These are phyloP conservation scores for Lasiurus borealis DNA, from an alignment of 2,113 vertebrate genomes.

Conservation along the genomic window DNA sequence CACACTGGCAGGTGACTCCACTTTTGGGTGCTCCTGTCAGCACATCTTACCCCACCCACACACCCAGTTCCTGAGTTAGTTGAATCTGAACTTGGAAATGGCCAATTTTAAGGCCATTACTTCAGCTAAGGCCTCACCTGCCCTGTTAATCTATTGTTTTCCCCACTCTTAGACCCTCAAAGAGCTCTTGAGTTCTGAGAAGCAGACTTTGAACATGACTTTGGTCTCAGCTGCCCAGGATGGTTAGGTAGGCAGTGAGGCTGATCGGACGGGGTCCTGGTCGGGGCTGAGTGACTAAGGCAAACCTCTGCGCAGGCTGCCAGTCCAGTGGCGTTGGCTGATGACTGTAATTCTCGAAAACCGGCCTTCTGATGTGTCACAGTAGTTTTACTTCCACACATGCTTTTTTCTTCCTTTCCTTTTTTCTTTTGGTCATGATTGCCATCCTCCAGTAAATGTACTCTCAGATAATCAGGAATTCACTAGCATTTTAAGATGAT, in stretches of 20 bases:
- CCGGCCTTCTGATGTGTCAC: fast-evolving
- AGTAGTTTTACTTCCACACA: neutral
- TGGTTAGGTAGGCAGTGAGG: neutral
- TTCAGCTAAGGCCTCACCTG: neutral
- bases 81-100: neutral
- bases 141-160: neutral
- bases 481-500: neutral
- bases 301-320: neutral
- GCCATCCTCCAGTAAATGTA: neutral
- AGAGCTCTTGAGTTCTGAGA: neutral
- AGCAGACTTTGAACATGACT: neutral
- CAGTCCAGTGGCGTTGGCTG: fast-evolving
- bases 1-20: neutral
- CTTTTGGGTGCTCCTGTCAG: neutral
- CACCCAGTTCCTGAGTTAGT: neutral
- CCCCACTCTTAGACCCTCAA: neutral
- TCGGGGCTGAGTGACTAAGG: too few relatives aligned
- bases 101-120: neutral
- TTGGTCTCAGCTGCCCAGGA: neutral
- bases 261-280: neutral
- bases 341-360: too few relatives aligned
- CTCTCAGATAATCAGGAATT: neutral
- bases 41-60: fast-evolving
- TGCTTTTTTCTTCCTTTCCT: neutral
- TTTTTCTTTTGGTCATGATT: neutral